Base-by-base conservation (phyloP, 2,888 invertebrate genomes). In the Isotomurus palustris region DNA sequence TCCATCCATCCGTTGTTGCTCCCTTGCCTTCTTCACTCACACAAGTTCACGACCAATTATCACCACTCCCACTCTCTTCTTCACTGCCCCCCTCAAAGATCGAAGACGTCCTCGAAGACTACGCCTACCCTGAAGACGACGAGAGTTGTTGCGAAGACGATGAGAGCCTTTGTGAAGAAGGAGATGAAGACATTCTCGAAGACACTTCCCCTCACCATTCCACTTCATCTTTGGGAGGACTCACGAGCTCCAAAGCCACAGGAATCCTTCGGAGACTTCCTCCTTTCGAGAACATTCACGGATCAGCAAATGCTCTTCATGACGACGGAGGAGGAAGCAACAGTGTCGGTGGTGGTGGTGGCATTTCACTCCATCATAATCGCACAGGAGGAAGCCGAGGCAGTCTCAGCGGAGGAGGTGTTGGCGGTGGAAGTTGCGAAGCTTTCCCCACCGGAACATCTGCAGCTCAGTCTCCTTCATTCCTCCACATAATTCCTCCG, bases 221-320 rank as follows among this genome's bases (percentile, higher is more conserved):
- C n/a, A n/a, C n/a, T n/a, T n/a, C n/a, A n/a, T n/a, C n/a, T n/a
- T n/a, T n/a, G n/a, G n/a, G n/a, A n/a, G n/a, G n/a, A 45, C 45
- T 51, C 17, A 36, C 51, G 10, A 43, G 50, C 41, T 50, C 56
- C 2, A 24, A 22, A 25, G 25, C 51, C 14, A 25, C 50, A 2
- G n/a, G n/a, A n/a, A n/a, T n/a, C n/a, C 14, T 27, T 35, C 25
- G 44, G 25, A 27, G 24, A 12, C 12, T 56, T 49, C 43, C 38
- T 17, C 38, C 36, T 35, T 40, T 51, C n/a, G 24, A 47, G 10
- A 28, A 47, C 71, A 72, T 70, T 76, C 78, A 78, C 77, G 45
- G 45, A 3, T 47, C 47, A 17, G 12, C 35, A 8, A 35, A 32
- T 25, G 32, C 36, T 10, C 25, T 36, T 35, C 56, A 50, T 41